Conservation (phyloP, 2,888 invertebrate species). For the Ectropis crepuscularia region DNA sequence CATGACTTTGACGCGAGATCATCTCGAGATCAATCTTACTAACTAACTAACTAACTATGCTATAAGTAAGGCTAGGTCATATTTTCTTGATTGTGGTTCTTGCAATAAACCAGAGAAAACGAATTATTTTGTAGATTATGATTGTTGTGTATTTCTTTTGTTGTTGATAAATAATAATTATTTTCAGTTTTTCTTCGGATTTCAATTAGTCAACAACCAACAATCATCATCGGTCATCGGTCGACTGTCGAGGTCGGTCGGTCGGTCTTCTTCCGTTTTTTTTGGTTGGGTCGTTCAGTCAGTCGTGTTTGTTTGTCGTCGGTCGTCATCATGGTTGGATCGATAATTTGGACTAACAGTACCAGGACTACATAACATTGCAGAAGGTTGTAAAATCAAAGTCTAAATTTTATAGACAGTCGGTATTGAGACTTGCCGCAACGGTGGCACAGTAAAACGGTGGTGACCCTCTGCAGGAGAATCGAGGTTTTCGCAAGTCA, state of each 20-base stretch:
- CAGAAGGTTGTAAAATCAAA: constrained; percentile 3
- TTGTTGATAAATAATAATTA: too few species aligned
- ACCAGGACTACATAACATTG: constrained; percentile 49
- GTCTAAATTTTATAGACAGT: not conserved
- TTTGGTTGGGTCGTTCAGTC: too few species aligned
- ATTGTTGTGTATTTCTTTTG: too few species aligned
- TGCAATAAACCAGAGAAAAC: too few species aligned
- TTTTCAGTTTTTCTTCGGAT: too few species aligned
- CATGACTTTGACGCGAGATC: constrained; percentile 60
- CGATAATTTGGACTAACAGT: constrained; percentile 64
- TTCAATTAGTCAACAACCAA: too few species aligned
- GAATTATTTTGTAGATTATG: too few species aligned
- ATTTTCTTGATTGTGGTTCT: not conserved
- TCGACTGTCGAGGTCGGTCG: too few species aligned
- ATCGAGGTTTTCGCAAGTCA: constrained; percentile 29
- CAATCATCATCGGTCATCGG: not conserved
- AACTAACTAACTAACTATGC: not conserved
- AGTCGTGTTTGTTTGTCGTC: constrained; percentile 3
- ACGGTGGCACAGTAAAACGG: too few species aligned
- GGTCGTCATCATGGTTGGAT: constrained; percentile 42
- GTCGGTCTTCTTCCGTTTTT: too few species aligned
- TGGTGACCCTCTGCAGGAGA: not conserved
- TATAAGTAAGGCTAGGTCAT: too few species aligned
- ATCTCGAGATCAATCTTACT: constrained; percentile 6
- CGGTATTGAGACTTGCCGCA: not conserved